Evolutionary conservation across 2,888 invertebrate species (phyloP), one percentile per base, ranked within the genome.

Genomic region (Erebia epiphron): DNA sequence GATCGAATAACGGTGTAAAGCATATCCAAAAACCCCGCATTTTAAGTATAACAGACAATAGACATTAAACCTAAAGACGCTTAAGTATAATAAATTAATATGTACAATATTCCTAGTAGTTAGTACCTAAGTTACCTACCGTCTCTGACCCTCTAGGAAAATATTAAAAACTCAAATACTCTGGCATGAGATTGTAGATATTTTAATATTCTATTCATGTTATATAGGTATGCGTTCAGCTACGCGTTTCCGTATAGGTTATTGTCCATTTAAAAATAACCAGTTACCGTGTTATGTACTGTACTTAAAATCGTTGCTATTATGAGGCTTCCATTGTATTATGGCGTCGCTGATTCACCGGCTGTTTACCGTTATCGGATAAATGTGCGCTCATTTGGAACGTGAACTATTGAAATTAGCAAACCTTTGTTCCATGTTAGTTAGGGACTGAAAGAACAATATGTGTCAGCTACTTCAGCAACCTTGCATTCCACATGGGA

Each of bases 301-400:
- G 84, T 88, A 85, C 86, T 86, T 85, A 86, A 89, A 88, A 86
- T 84, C 79, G 82, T 85, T 86, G 84, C 83, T 85, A 84, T 84
- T 83, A 84, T 78, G 78, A 77, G 79, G 79, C 76, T 77, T 76
- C 79, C 79, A 80, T 85, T 83, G 82, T 81, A 81, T 80, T 80
- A 79, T 82, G 78, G 77, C 76, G 79, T 66, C 67, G 79, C 78
- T 90, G 90, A 88, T 80, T 89, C 88, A 89, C 78, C 79, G 72
- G 52, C 71, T 71, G 75, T 79, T 78, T 82, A 87, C 87, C 84
- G 88, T 85, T 88, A 86, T 77, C 75, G 77, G 78, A 82, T 83
- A 78, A 82, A 77, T 67, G 66, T 72, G 73, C 71, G 74, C 69
- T 69, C 73, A 74, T 73, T 76, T 75, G 63, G 72, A 69, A 76